Conservation (phyloP, 2,888 invertebrate genomes). For the Thera obeliscata region DNA sequence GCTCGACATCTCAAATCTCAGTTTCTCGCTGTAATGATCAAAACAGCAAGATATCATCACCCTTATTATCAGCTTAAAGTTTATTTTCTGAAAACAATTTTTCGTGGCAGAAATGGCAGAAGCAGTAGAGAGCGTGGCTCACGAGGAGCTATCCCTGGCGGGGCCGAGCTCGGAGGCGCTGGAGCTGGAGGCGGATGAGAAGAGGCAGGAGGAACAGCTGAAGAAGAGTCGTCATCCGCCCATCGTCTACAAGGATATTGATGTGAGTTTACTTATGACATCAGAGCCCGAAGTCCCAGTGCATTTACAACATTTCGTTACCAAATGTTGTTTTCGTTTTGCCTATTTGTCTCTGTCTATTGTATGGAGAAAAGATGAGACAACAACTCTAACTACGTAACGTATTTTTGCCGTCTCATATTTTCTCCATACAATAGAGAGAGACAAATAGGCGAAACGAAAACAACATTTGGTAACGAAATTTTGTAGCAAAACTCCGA, state of each 20-base stretch:
- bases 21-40: background rate
- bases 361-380: too few species aligned
- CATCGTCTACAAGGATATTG: constrained; percentile 90
- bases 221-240: constrained; percentile 91
- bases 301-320: too few species aligned
- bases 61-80: constrained; percentile 4
- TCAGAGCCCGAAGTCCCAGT: too few species aligned
- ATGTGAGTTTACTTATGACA: constrained; percentile 81
- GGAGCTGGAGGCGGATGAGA: constrained; percentile 84
- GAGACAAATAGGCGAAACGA: too few species aligned
- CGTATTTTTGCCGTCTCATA: too few species aligned
- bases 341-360: too few species aligned
- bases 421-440: too few species aligned
- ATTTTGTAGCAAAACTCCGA: too few species aligned
- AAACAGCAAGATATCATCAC: background rate
- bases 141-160: constrained; percentile 65
- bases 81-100: background rate
- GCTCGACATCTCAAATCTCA: background rate
- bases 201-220: constrained; percentile 87
- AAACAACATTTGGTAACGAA: too few species aligned
- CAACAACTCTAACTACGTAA: too few species aligned
- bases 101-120: constrained; percentile 70
- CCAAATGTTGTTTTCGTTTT: too few species aligned
- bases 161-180: constrained; percentile 68
- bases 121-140: constrained; percentile 58